Evolutionary conservation across 2,797 vertebrate genomes (phyloP).

Genomic region (Brachyalestes nurse): DNA sequence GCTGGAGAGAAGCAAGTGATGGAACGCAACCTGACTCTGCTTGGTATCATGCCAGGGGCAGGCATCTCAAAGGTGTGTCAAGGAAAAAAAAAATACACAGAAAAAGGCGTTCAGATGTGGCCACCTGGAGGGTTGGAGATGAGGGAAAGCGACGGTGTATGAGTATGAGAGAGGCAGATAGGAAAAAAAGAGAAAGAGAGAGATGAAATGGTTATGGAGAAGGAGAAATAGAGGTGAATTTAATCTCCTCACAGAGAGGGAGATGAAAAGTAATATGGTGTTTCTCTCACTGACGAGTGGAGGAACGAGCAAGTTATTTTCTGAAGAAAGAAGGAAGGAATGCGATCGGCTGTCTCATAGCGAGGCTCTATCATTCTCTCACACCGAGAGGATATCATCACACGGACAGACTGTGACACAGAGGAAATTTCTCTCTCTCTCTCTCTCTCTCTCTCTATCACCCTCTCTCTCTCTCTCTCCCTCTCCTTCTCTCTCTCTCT

Average conservation of each 20-base stretch:
- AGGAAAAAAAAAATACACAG: background rate
- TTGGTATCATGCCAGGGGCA: background rate
- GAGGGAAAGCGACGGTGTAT: background rate
- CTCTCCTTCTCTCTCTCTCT: background rate
- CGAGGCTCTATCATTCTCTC: constrained; percentile 34
- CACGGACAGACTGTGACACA: constrained; percentile 20
- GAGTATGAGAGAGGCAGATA: background rate
- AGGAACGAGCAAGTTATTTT: constrained; percentile 30
- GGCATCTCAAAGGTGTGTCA: constrained; percentile 6
- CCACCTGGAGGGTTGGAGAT: background rate
- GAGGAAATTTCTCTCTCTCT: constrained; percentile 33
- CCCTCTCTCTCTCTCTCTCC: background rate
- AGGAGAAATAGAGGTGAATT: constrained; percentile 38
- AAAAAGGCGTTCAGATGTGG: background rate
- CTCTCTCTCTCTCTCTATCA: background rate
- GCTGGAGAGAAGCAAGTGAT: background rate
- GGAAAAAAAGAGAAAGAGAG: background rate
- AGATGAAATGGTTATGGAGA: constrained; percentile 34
- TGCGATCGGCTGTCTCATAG: constrained; percentile 35
- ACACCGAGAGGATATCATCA: constrained; percentile 22
- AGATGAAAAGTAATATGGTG: constrained; percentile 41
- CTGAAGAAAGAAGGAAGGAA: constrained; percentile 35
- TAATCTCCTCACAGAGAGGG: constrained; percentile 23
- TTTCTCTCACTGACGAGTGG: constrained; percentile 15
- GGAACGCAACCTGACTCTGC: constrained; percentile 2